These are phyloP conservation scores for Drosophila fungiperda DNA, from an alignment of 2,888 invertebrate species.

Conservation along the genomic window DNA sequence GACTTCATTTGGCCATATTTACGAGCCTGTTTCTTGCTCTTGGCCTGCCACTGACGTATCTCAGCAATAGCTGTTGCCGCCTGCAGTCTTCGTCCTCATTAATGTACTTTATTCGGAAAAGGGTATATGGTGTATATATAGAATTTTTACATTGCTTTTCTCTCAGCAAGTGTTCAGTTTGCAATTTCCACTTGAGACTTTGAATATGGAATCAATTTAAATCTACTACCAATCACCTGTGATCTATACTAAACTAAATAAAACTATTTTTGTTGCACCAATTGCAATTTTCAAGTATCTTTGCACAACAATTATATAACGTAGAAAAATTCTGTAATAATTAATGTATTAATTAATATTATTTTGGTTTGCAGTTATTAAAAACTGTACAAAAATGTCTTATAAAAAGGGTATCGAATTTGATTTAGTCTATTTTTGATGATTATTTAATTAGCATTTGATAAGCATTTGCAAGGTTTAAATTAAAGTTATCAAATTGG, in stretches of 20 bases:
- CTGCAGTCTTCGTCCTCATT: slow-evolving; percentile 2
- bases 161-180: neutral
- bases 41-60: slow-evolving; percentile 31
- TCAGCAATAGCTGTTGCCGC: slow-evolving; percentile 40
- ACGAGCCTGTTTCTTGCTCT: slow-evolving; percentile 7
- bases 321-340: neutral
- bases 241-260: neutral
- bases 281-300: neutral
- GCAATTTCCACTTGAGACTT: neutral
- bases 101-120: neutral
- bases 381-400: no score
- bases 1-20: slow-evolving; percentile 27
- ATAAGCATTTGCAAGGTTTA: no score
- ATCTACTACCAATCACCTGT: no score
- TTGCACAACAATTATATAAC: no score
- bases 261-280: neutral
- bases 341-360: no score
- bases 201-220: neutral
- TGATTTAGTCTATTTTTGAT: no score
- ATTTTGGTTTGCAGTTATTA: no score
- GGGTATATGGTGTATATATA: neutral
- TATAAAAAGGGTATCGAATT: no score
- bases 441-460: no score
- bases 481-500: no score
- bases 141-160: neutral